These are phyloP conservation scores for Clarias platycephalus DNA, from an alignment of 2,797 vertebrate species.

Conservation along the genomic window DNA sequence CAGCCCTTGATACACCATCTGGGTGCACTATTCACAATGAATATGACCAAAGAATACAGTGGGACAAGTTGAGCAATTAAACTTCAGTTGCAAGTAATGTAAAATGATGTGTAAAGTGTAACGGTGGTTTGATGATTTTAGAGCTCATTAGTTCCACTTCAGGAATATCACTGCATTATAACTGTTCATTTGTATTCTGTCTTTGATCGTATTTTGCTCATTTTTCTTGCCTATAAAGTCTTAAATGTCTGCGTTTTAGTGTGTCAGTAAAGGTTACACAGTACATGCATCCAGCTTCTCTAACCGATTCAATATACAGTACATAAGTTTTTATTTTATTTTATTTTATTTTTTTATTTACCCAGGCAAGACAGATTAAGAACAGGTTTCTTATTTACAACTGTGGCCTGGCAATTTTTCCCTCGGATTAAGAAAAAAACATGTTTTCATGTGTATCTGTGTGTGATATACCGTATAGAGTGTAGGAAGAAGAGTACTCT, in stretches of 20 bases:
- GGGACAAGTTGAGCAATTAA: conserved; percentile 35
- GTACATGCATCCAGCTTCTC: neutral
- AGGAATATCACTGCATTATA: neutral
- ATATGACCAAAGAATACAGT: conserved; percentile 57
- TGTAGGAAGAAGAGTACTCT: neutral
- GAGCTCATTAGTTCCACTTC: neutral
- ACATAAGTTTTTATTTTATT: no score
- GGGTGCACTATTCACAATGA: conserved; percentile 51
- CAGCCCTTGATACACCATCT: conserved; percentile 54
- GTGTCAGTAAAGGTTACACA: conserved; percentile 2
- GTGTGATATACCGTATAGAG: conserved; percentile 9
- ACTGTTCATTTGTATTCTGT: neutral
- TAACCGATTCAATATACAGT: neutral
- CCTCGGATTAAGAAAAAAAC: neutral
- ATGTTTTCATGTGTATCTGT: neutral
- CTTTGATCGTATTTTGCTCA: neutral
- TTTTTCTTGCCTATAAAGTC: neutral
- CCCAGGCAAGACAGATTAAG: no score
- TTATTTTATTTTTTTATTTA: no score
- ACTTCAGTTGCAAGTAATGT: neutral
- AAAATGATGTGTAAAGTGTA: neutral
- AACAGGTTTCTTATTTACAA: no score
- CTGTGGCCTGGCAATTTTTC: no score
- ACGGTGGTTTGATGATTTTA: conserved; percentile 48
- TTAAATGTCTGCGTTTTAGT: conserved; percentile 2